Percentiles rank a stretch among this genome's conserved stretches.
Conservation (phyloP, 2,113 vertebrate genomes). For the Heptranchias perlo region DNA sequence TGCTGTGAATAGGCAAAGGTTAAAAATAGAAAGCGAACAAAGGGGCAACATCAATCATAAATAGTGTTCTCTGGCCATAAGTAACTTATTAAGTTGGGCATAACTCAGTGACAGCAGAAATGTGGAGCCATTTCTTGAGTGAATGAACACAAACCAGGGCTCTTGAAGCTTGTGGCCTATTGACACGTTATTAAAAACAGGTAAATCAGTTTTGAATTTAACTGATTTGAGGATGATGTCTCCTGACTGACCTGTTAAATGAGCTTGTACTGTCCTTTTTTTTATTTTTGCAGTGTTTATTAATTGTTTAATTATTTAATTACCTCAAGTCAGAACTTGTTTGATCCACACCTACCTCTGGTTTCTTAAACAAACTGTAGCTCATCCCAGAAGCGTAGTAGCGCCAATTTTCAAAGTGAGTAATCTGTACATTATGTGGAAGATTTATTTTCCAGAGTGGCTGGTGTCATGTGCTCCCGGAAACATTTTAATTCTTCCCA, state of each 20-base stretch:
- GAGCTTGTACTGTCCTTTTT: background rate
- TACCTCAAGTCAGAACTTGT: background rate
- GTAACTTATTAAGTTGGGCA: slow-evolving; percentile 12
- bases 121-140: too few species aligned
- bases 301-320: background rate
- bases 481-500: background rate
- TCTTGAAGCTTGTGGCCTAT: background rate
- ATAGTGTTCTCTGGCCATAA: background rate
- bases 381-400: background rate
- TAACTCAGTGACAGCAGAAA: background rate
- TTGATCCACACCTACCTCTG: background rate
- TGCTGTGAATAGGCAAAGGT: slow-evolving; percentile 4
- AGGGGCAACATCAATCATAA: slow-evolving; percentile 19
- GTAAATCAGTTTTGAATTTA: background rate
- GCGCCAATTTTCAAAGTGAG: background rate
- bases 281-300: background rate
- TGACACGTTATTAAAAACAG: background rate
- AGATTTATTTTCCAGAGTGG: background rate
- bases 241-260: background rate
- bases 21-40: slow-evolving; percentile 28
- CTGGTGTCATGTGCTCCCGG: background rate
- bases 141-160: background rate
- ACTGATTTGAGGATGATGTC: background rate
- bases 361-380: background rate
- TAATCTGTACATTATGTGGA: background rate